Base-by-base conservation (phyloP, 64 coral and sea anemone genomes). In the Montipora sp. region DNA sequence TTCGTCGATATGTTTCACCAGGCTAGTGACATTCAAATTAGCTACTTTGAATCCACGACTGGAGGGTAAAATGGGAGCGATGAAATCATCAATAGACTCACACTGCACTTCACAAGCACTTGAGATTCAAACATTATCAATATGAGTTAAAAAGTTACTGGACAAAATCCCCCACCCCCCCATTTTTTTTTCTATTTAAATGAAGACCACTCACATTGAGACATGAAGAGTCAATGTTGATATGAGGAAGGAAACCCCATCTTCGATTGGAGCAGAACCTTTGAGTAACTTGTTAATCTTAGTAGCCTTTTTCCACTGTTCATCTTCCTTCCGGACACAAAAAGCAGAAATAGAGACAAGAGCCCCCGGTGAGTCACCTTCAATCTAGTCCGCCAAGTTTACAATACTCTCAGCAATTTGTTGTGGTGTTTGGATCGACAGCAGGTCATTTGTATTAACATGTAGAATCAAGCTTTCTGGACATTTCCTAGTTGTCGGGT, bases 101-200 rank as follows among this genome's bases (percentile, higher is more conserved):
- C 24, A 27, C 24, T 27, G 24, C 24, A 27, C 24, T 27, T 24
- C 24, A 27, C 24, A 27, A 27, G 24, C 24, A 1, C 24, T 27
- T 1, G 24, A 27, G 24, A 27, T 27, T 27, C 24, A 27, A 27
- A 27, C 24, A 27, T 27, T 27, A 1, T 27, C 24, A 27, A 27
- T 1, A 27, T 27, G 24, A 27, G 1, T 27, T 27, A 27, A 96
- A 91, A 91, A 60, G 93, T 96, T 68, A 94, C 94, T 47, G 91
- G 95, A 46, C 91, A 91, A 16, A 94, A 91, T 48, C 15, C 57
- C 22, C 4, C 80, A 1, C 24, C 24, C 24, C 24, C 24, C 24
- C 24, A 27, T 1, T 27, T 27, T 27, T 27, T 27, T 27, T 27
- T 27, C 24, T 27, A 27, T 27, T 27, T 27, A 27, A 27, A 27